A percentile compares a stretch with the other conserved stretches of the same genome.
phyloP scores from a whole-genome alignment of 1,140 invertebrate species.

The Bombus soroeensis region DNA sequence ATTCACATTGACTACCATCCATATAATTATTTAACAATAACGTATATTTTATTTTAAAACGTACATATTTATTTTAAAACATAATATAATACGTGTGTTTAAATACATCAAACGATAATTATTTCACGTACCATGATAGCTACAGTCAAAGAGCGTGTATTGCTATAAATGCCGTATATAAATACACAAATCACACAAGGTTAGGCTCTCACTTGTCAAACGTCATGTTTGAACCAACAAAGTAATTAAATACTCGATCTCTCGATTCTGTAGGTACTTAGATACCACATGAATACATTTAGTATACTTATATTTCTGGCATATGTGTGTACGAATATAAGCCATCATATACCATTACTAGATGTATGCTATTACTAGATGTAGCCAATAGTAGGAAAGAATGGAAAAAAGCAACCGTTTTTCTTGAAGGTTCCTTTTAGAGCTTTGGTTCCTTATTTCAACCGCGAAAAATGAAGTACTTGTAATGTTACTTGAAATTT shows the following conservation, averaged over 20 bases:
- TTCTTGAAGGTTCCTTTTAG: neutral
- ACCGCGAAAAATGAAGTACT: neutral
- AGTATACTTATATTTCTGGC: neutral
- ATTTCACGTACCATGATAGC: conserved; percentile 53
- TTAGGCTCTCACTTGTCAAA: conserved; percentile 59
- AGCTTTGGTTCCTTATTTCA: neutral
- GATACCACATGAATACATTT: neutral
- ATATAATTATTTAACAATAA: neutral
- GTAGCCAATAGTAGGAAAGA: conserved; percentile 6
- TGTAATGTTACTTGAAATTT: neutral
- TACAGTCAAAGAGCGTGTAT: neutral
- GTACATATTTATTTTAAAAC: neutral
- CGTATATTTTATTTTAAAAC: neutral
- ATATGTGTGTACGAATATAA: neutral
- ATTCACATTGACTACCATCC: neutral
- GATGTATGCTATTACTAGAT: neutral
- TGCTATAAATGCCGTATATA: conserved; percentile 52
- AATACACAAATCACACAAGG: conserved; percentile 45
- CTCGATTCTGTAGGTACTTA: neutral
- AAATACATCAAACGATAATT: neutral
- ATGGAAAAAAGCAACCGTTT: neutral
- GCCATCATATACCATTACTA: neutral
- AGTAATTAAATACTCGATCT: conserved; percentile 24
- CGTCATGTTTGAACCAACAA: conserved; percentile 50
- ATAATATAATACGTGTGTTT: neutral